Percentiles rank a stretch among this genome's conserved stretches.
Evolutionary conservation across 2,888 invertebrate genomes (phyloP).

Genomic region (Lamproptera curius): DNA sequence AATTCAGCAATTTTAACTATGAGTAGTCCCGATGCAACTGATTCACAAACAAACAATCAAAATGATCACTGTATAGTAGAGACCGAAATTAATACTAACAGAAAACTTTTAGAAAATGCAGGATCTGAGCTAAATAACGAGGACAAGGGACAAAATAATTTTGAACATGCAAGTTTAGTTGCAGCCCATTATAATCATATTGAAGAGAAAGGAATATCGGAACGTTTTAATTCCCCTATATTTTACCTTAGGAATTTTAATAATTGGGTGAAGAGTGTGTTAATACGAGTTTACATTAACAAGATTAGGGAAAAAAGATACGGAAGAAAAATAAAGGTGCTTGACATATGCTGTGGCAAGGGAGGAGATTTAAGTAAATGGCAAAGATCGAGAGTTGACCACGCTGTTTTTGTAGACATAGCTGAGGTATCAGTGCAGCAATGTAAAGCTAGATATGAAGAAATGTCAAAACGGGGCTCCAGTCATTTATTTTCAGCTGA

Average conservation of each 20-base stretch:
- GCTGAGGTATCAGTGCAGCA: constrained; percentile 95
- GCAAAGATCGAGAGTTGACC: constrained; percentile 88
- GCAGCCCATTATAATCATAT: constrained; percentile 96
- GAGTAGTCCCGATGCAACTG: constrained; percentile 6
- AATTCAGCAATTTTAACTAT: too few relatives aligned
- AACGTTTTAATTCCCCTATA: constrained; percentile 92
- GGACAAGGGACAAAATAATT: constrained; percentile 7
- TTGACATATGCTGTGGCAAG: constrained; percentile 99
- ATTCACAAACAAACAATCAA: background rate
- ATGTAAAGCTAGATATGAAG: constrained; percentile 89
- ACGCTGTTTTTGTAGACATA: constrained; percentile 94
- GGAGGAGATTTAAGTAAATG: constrained; percentile 99
- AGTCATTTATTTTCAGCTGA: constrained; percentile 87
- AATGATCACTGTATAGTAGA: background rate
- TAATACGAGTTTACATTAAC: constrained; percentile 90
- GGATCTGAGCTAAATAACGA: too few relatives aligned
- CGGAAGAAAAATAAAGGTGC: constrained; percentile 83
- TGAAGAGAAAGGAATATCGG: constrained; percentile 88
- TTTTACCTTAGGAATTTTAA: constrained; percentile 97
- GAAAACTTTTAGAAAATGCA: background rate
- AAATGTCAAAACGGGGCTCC: constrained; percentile 75
- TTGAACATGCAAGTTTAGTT: constrained; percentile 81
- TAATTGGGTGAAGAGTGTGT: constrained; percentile 98
- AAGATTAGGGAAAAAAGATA: constrained; percentile 82
- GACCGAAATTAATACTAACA: background rate